Evolutionary conservation across 1,140 invertebrate genomes (phyloP).

Genomic region (Bombus affinis): DNA sequence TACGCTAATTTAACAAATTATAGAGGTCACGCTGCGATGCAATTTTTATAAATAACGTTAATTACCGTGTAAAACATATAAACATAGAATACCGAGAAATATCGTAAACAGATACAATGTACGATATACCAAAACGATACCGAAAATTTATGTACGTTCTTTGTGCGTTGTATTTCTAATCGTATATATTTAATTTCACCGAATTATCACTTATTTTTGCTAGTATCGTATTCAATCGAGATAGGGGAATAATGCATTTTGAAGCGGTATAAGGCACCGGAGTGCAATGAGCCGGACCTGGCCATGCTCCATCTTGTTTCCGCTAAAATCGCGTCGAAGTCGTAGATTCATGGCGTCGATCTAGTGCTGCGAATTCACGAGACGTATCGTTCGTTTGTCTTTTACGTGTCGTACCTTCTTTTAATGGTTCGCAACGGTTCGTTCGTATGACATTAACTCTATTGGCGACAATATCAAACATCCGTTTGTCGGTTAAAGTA

Average conservation of each 20-base stretch:
- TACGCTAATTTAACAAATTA: neutral
- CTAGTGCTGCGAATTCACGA: conserved; percentile 20
- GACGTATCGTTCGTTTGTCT: conserved; percentile 18
- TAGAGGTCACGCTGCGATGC: neutral
- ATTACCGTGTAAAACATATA: neutral
- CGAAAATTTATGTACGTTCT: neutral
- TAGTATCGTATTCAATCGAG: neutral
- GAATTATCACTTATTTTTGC: neutral
- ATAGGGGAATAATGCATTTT: neutral
- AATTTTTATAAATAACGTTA: neutral
- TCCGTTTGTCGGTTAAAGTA: conserved; percentile 42
- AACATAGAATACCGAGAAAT: neutral
- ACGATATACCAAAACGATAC: too few relatives aligned
- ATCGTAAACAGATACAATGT: too few relatives aligned
- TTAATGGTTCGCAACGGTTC: conserved; percentile 27
- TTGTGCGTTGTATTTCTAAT: neutral
- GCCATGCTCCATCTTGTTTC: conserved; percentile 59
- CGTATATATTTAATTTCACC: neutral
- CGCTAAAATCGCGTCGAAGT: conserved; percentile 47
- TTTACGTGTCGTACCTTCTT: conserved; percentile 32
- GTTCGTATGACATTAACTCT: conserved; percentile 29
- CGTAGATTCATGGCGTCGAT: conserved; percentile 53
- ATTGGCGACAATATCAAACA: conserved; percentile 38
- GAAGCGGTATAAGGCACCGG: neutral
- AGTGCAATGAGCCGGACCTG: conserved; percentile 12